Percentiles rank a stretch among this genome's conserved stretches.
These are phyloP conservation scores for Cephonodes hylas DNA, from an alignment of 2,888 invertebrate species.

Conservation along the genomic window DNA sequence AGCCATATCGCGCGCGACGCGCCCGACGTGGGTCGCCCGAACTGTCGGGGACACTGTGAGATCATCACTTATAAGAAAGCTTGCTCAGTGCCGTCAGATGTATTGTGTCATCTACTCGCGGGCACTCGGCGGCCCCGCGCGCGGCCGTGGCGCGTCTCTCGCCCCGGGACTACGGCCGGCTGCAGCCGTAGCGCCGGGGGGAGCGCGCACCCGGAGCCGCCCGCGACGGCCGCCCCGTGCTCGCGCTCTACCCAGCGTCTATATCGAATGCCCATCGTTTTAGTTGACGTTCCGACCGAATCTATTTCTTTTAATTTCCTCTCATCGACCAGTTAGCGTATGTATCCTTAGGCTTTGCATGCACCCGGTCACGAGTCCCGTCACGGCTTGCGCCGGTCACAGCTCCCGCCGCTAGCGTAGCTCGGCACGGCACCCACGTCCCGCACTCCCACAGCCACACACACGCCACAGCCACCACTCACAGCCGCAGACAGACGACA, in stretches of 20 bases:
- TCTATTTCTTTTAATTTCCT: slow-evolving; percentile 79
- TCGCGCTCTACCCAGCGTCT: slow-evolving; percentile 78
- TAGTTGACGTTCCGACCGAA: slow-evolving; percentile 74
- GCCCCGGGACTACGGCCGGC: slow-evolving; percentile 40
- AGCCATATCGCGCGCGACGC: slow-evolving; percentile 53
- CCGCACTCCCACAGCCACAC: slow-evolving; percentile 65
- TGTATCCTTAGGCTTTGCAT: slow-evolving; percentile 79
- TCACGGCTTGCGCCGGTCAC: slow-evolving; percentile 68
- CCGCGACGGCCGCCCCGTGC: slow-evolving; percentile 58
- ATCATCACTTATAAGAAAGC: slow-evolving; percentile 75
- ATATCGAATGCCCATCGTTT: slow-evolving; percentile 76
- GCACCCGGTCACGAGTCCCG: slow-evolving; percentile 77
- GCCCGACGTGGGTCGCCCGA: slow-evolving; percentile 67
- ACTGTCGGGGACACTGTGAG: slow-evolving; percentile 64
- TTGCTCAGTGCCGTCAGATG: slow-evolving; percentile 83
- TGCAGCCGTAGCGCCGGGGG: slow-evolving; percentile 41
- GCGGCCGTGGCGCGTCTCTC: slow-evolving; percentile 34
- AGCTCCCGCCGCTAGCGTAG: slow-evolving; percentile 75
- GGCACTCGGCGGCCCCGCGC: slow-evolving; percentile 55
- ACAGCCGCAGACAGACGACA: slow-evolving; percentile 68
- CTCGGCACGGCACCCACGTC: slow-evolving; percentile 80
- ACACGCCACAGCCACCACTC: slow-evolving; percentile 67
- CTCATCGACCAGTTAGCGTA: slow-evolving; percentile 79
- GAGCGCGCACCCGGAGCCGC: slow-evolving; percentile 35
- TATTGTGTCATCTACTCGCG: slow-evolving; percentile 82